Conservation (phyloP, 2,888 invertebrate species). For the Drosophila pseudotakahashii region DNA sequence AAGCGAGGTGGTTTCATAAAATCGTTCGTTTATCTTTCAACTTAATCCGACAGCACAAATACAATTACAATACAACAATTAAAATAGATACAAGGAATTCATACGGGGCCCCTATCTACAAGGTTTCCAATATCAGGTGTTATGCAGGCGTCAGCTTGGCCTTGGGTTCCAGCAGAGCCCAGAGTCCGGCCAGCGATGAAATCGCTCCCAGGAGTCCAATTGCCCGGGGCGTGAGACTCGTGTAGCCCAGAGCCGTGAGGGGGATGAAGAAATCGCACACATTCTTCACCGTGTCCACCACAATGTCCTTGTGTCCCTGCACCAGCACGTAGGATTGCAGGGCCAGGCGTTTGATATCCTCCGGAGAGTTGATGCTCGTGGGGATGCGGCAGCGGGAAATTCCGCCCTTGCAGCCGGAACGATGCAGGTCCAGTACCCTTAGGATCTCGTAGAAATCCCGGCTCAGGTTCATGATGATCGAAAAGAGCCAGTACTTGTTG, state of each 20-base stretch:
- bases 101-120: constrained; percentile 15
- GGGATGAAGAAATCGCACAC: constrained; percentile 95
- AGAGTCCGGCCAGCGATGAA: constrained; percentile 92
- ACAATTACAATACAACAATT: constrained; percentile 41
- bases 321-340: constrained; percentile 76
- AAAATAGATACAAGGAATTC: constrained; percentile 28
- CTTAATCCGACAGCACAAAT: constrained; percentile 41
- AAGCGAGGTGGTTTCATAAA: constrained; percentile 36
- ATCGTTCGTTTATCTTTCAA: constrained; percentile 44
- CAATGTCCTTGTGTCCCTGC: constrained; percentile 87
- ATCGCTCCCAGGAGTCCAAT: constrained; percentile 92
- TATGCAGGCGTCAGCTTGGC: constrained; percentile 89
- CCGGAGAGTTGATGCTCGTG: constrained; percentile 64
- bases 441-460: constrained; percentile 94
- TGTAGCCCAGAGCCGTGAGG: constrained; percentile 91
- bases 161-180: constrained; percentile 90
- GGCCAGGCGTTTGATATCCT: constrained; percentile 67
- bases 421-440: constrained; percentile 86
- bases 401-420: constrained; percentile 83
- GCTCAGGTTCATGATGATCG: constrained; percentile 91
- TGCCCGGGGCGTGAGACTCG: constrained; percentile 90
- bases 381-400: constrained; percentile 76
- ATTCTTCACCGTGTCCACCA: constrained; percentile 94
- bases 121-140: constrained; percentile 25
- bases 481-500: constrained; percentile 93